phyloP scores from a whole-genome alignment of 2,113 vertebrate genomes.

The Rousettus leschenaultii region DNA sequence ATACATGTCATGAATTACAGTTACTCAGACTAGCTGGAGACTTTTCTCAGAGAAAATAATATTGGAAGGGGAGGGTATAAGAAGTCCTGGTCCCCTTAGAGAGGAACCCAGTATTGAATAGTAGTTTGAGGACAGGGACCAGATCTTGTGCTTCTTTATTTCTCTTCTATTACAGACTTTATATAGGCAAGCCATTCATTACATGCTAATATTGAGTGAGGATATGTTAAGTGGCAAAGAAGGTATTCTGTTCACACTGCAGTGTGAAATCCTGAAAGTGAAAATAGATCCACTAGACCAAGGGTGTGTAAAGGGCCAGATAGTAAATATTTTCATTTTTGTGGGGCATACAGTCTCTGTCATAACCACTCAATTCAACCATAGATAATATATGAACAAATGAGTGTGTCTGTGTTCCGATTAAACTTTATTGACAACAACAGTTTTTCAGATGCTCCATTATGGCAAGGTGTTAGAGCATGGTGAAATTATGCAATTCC shows the following conservation, averaged over 20 bases:
- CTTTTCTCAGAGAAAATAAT: slow-evolving; percentile 21
- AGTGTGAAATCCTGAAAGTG: not conserved
- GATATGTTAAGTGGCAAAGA: not conserved
- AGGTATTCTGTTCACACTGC: not conserved
- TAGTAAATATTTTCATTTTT: not conserved
- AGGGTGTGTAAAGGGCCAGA: not conserved
- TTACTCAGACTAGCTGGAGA: not conserved
- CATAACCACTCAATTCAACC: not conserved
- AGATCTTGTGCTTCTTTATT: not conserved
- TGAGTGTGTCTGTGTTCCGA: not conserved
- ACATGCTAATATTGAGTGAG: not conserved
- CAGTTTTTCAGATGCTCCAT: not conserved
- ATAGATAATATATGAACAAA: not conserved
- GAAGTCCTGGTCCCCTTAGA: not conserved
- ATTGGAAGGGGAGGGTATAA: not conserved
- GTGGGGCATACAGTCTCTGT: not conserved
- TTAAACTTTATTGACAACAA: slow-evolving; percentile 4
- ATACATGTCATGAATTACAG: not conserved
- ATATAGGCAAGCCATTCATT: not conserved
- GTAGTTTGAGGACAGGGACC: not conserved
- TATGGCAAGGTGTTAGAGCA: not conserved
- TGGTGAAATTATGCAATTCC: not conserved
- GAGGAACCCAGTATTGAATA: not conserved
- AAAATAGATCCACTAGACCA: not conserved
- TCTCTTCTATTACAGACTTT: not conserved